These are phyloP conservation scores for Numenius arquata DNA, from an alignment of 2,113 vertebrate species.

Conservation along the genomic window DNA sequence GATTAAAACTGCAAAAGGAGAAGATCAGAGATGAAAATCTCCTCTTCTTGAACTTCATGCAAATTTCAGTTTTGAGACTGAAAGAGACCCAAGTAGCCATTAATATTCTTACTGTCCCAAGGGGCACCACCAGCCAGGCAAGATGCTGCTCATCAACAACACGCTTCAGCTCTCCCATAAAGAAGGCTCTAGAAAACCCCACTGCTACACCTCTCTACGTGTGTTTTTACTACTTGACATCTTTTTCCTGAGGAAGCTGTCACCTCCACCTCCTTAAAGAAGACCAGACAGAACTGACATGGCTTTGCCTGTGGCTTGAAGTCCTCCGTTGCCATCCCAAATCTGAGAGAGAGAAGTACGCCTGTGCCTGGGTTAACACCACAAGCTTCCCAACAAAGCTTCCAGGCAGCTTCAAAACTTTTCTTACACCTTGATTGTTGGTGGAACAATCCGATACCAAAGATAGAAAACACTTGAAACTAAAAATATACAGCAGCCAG, in stretches of 20 bases:
- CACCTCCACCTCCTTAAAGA: background rate
- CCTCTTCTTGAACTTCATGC: background rate
- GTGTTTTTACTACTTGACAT: background rate
- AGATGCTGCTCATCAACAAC: background rate
- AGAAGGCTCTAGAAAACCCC: background rate
- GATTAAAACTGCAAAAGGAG: background rate
- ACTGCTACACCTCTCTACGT: background rate
- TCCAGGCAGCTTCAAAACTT: background rate
- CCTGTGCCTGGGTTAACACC: background rate
- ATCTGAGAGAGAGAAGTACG: accelerated
- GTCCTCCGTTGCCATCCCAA: background rate
- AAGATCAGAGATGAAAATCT: background rate
- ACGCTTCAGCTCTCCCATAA: background rate
- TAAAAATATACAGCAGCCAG: background rate
- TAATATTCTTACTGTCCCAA: background rate
- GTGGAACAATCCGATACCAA: background rate
- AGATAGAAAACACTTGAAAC: background rate
- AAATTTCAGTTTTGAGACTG: background rate
- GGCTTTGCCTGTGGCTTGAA: background rate
- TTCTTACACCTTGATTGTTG: background rate
- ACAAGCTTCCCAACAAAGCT: background rate
- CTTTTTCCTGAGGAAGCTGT: background rate
- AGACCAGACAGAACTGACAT: background rate
- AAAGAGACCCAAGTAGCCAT: background rate
- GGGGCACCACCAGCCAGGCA: background rate